These are phyloP conservation scores for Leptopilina myrica DNA, from an alignment of 2,888 invertebrate genomes.

Conservation along the genomic window DNA sequence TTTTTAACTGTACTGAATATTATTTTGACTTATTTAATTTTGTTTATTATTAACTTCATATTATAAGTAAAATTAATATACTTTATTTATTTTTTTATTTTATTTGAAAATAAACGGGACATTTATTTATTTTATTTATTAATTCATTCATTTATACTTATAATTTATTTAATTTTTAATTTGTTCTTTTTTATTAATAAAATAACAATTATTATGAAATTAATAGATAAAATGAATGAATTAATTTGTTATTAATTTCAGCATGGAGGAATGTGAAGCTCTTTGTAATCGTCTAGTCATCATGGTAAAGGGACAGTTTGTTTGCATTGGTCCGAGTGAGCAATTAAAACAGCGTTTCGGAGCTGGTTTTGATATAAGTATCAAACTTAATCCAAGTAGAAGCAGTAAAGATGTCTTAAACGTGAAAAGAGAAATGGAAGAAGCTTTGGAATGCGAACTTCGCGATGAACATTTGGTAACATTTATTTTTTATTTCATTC, in stretches of 20 bases:
- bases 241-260: conserved; percentile 66
- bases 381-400: conserved; percentile 75
- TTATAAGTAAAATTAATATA: too few relatives aligned
- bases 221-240: background rate
- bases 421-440: conserved; percentile 78
- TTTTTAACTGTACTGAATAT: background rate
- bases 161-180: too few relatives aligned
- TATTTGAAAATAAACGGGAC: too few relatives aligned
- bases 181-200: too few relatives aligned
- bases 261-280: conserved; percentile 93
- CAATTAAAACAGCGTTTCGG: conserved; percentile 85
- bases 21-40: background rate
- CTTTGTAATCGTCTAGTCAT: conserved; percentile 88
- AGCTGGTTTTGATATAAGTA: conserved; percentile 82
- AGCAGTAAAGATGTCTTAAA: conserved; percentile 66
- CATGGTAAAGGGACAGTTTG: conserved; percentile 85
- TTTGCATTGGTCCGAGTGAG: conserved; percentile 85
- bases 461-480: conserved; percentile 84
- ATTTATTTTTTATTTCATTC: background rate
- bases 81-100: too few relatives aligned
- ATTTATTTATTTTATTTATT: too few relatives aligned
- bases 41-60: background rate
- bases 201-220: too few relatives aligned
- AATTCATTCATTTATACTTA: too few relatives aligned
- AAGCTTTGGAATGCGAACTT: conserved; percentile 80